Evolutionary conservation across 2,113 vertebrate species (phyloP).

Genomic region (Platycercus adscitus): DNA sequence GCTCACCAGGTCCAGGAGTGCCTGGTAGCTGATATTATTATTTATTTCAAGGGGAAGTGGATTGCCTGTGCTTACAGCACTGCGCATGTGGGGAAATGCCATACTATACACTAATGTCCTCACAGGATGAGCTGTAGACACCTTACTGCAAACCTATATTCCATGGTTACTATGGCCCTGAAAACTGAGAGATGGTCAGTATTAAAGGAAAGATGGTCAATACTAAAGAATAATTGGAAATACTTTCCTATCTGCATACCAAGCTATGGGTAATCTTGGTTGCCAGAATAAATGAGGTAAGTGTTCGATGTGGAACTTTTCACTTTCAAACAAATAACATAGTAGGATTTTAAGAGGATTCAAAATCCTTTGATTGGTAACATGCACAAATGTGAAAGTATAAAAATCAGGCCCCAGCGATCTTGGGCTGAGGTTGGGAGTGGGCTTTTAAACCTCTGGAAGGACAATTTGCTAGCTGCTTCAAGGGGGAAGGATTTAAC

Average conservation of each 20-base stretch:
- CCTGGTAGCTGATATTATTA: background rate
- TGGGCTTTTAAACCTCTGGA: background rate
- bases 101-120: background rate
- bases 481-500: background rate
- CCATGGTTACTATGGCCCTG: background rate
- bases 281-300: background rate
- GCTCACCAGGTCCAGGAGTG: background rate
- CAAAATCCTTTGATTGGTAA: background rate
- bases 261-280: background rate
- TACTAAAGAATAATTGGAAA: background rate
- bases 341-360: background rate
- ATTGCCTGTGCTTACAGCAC: background rate
- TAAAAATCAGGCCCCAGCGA: background rate
- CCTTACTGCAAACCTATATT: background rate
- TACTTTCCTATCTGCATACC: background rate
- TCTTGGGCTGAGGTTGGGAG: background rate
- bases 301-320: background rate
- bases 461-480: background rate
- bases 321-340: background rate
- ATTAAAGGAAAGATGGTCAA: background rate
- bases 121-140: background rate
- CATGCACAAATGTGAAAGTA: background rate
- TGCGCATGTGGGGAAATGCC: background rate
- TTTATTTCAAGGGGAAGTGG: background rate
- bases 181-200: background rate